Evolutionary conservation across 1,140 invertebrate genomes (phyloP).

Genomic region (Cotesia glomerata): DNA sequence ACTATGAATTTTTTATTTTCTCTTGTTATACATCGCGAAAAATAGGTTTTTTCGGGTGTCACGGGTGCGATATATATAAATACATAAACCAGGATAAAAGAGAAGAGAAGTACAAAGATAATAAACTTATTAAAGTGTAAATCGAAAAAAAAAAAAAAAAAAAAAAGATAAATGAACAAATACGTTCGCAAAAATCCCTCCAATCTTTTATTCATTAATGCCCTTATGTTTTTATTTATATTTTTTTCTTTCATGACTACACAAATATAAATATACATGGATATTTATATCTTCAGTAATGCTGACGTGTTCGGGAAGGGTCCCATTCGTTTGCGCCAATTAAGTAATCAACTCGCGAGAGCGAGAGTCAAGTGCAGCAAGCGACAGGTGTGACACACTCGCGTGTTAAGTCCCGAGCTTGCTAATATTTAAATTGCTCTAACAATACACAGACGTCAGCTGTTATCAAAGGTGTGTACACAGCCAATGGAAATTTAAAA

Average conservation of each 20-base stretch:
- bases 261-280: not conserved
- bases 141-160: not conserved
- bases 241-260: not conserved
- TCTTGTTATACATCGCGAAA: not conserved
- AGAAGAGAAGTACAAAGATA: not conserved
- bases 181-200: not conserved
- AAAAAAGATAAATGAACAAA: not conserved
- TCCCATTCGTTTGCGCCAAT: not conserved
- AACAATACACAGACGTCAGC: no score
- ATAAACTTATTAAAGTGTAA: constrained; percentile 6
- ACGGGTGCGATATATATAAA: constrained; percentile 1
- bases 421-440: constrained; percentile 11
- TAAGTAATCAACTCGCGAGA: not conserved
- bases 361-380: constrained; percentile 1
- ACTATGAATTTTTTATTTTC: constrained; percentile 1
- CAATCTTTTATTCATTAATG: constrained; percentile 8
- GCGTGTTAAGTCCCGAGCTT: not conserved
- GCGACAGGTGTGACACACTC: not conserved
- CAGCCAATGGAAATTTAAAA: no score
- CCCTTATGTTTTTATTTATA: not conserved
- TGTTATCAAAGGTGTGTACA: no score
- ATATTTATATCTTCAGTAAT: not conserved
- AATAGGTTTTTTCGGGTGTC: constrained; percentile 18
- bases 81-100: not conserved
- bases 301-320: no score